Evolutionary conservation across 2,888 invertebrate species (phyloP).

Genomic region (Drosophila borborema): DNA sequence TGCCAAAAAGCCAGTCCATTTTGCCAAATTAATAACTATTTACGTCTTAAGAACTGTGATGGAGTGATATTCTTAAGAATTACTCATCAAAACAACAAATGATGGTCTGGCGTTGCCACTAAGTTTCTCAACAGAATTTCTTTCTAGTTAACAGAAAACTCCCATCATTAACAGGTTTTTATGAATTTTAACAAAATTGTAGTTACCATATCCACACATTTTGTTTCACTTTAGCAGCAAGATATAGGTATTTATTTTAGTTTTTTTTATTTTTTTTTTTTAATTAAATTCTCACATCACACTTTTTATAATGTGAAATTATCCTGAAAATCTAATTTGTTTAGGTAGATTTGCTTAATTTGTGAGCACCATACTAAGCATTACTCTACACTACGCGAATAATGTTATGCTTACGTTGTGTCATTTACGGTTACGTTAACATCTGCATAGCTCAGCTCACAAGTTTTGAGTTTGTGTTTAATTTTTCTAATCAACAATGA

Average conservation of each 20-base stretch:
- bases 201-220: neutral
- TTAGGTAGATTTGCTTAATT: neutral
- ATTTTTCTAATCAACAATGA: slow-evolving; percentile 56
- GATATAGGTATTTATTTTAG: neutral
- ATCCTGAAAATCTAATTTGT: too few relatives aligned
- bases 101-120: slow-evolving; percentile 41
- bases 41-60: slow-evolving; percentile 35
- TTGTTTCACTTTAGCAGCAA: neutral
- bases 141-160: slow-evolving; percentile 16
- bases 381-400: neutral
- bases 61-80: slow-evolving; percentile 47
- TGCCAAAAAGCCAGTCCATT: slow-evolving; percentile 98
- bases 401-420: slow-evolving; percentile 23
- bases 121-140: slow-evolving; percentile 18
- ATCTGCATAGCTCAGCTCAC: slow-evolving; percentile 18
- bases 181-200: neutral
- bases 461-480: slow-evolving; percentile 10
- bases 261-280: too few relatives aligned
- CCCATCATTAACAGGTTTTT: slow-evolving; percentile 1
- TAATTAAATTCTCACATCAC: neutral
- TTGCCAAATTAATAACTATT: slow-evolving; percentile 35
- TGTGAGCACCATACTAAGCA: slow-evolving; percentile 24
- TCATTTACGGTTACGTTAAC: slow-evolving; percentile 23
- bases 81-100: slow-evolving; percentile 58
- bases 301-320: neutral